Evolutionary conservation across 2,797 vertebrate species (phyloP).

Genomic region (Ceryle rudis): DNA sequence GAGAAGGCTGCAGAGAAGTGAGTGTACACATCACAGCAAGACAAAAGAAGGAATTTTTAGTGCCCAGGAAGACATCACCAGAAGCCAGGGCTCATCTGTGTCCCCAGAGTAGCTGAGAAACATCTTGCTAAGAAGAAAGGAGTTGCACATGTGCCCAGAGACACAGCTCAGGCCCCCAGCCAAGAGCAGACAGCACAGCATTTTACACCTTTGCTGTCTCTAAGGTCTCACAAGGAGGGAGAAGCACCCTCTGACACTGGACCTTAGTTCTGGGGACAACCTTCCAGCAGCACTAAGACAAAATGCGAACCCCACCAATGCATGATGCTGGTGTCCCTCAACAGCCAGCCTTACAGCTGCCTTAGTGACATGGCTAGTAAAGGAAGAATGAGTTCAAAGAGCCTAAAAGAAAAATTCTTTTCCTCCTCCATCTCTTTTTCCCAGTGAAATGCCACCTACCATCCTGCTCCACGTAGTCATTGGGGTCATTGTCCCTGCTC

Average conservation of each 20-base stretch:
- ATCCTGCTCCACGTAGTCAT: conserved; percentile 96
- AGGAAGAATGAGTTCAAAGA: background rate
- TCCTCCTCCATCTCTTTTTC: background rate
- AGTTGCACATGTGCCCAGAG: background rate
- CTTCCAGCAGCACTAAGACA: background rate
- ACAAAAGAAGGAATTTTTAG: background rate
- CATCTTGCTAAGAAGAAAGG: background rate
- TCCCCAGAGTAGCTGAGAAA: background rate
- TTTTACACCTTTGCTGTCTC: background rate
- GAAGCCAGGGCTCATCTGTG: background rate
- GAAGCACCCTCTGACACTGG: background rate
- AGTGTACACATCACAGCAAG: fast-evolving
- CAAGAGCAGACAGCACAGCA: background rate
- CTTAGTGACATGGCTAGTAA: background rate
- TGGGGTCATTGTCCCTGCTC: conserved; percentile 96
- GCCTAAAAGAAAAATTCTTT: background rate
- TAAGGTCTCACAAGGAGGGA: background rate
- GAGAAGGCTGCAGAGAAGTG: background rate
- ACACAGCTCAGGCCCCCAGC: background rate
- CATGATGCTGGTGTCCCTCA: background rate
- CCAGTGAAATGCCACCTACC: conserved; percentile 76
- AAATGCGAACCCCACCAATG: background rate
- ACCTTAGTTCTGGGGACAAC: background rate
- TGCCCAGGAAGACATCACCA: background rate
- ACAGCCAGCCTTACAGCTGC: background rate